phyloP scores from a whole-genome alignment of 2,113 vertebrate genomes.

The Tenebrosternarchus preto region DNA sequence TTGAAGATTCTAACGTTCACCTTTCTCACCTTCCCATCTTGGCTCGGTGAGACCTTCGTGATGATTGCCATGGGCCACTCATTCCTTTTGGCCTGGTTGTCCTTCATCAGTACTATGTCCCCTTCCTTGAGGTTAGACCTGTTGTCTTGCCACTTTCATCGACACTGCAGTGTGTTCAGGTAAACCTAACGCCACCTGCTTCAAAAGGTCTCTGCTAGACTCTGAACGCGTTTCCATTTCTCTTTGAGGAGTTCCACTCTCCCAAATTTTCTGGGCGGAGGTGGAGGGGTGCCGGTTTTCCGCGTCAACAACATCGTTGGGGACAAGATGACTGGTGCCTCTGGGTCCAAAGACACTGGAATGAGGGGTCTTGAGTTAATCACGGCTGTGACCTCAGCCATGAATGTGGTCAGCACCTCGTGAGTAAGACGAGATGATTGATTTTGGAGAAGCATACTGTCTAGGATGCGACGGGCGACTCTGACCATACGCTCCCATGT shows the following conservation, averaged over 20 bases:
- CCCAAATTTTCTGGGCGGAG: too few relatives aligned
- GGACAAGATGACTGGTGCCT: too few relatives aligned
- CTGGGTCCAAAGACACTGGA: too few relatives aligned
- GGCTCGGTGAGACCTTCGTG: too few relatives aligned
- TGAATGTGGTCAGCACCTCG: neutral
- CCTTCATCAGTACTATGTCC: neutral
- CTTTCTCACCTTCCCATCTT: too few relatives aligned
- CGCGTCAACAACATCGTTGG: too few relatives aligned
- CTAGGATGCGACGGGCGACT: slow-evolving; percentile 15
- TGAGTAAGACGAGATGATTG: neutral
- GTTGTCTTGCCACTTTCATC: neutral
- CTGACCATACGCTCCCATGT: slow-evolving; percentile 34
- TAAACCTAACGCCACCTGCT: neutral
- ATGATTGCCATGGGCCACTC: neutral
- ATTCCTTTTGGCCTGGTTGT: neutral
- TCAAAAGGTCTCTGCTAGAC: neutral
- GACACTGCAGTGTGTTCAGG: neutral
- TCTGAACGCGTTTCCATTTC: too few relatives aligned
- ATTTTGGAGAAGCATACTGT: neutral
- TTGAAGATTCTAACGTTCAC: too few relatives aligned
- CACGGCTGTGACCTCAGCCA: slow-evolving; percentile 14
- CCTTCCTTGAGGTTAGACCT: neutral
- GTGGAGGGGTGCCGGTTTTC: too few relatives aligned
- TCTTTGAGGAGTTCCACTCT: too few relatives aligned
- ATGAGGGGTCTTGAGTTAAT: too few relatives aligned